phyloP scores from a whole-genome alignment of 2,888 invertebrate species.

The Balanococcus diminutus region DNA sequence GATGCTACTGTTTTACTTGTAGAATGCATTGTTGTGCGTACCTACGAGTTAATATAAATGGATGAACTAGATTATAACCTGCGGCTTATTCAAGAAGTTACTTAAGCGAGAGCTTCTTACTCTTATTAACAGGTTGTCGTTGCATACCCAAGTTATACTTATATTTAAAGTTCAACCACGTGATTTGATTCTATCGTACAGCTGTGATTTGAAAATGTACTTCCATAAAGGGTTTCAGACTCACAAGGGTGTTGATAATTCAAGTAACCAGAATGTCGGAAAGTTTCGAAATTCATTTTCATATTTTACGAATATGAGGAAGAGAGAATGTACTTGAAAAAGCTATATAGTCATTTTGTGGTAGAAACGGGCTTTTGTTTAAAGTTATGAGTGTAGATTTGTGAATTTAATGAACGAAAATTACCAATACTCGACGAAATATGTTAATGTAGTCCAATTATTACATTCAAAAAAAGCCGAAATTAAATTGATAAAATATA shows the following conservation, averaged over 20 bases:
- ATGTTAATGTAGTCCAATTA: too few relatives aligned
- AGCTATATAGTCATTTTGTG: too few relatives aligned
- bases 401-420: too few relatives aligned
- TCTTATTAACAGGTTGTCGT: constrained; percentile 36
- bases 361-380: too few relatives aligned
- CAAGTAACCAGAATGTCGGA: too few relatives aligned
- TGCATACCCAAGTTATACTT: too few relatives aligned
- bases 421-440: too few relatives aligned
- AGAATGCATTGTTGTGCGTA: not conserved
- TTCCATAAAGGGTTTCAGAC: not conserved
- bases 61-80: constrained; percentile 19
- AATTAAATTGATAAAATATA: too few relatives aligned
- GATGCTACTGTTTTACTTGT: not conserved
- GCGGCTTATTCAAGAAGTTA: constrained; percentile 19
- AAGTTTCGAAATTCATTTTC: not conserved
- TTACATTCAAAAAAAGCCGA: too few relatives aligned
- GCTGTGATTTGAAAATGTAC: not conserved
- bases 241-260: not conserved
- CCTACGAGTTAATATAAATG: constrained; percentile 10
- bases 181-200: not conserved
- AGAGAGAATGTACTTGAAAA: too few relatives aligned
- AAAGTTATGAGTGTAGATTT: too few relatives aligned
- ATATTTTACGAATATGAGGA: too few relatives aligned
- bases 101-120: constrained; percentile 22
- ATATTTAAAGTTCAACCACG: not conserved